phyloP scores from a whole-genome alignment of 2,888 invertebrate genomes.

The Choristoneura rosaceana region DNA sequence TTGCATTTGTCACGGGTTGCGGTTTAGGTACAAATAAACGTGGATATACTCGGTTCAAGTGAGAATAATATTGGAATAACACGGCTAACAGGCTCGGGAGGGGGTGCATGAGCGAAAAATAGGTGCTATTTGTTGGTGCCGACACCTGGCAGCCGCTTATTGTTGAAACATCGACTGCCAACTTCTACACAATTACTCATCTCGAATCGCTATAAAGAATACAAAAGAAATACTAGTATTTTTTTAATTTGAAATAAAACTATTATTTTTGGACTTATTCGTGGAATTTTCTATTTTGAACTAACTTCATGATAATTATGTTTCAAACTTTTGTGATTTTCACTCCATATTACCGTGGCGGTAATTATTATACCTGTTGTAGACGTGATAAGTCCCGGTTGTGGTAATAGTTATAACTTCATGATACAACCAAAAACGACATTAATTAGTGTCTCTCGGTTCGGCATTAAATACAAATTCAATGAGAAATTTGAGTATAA shows the following conservation, averaged over 20 bases:
- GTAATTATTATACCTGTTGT: no score
- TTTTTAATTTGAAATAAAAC: not conserved
- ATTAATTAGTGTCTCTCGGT: no score
- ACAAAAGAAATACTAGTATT: not conserved
- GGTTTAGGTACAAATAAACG: slow-evolving; percentile 3
- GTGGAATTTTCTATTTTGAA: no score
- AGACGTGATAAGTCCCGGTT: no score
- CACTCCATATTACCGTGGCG: no score
- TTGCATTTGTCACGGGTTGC: slow-evolving; percentile 4
- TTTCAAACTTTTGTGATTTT: no score
- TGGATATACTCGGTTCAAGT: slow-evolving; percentile 10
- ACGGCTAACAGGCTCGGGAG: slow-evolving; percentile 39
- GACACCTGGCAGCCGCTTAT: slow-evolving; percentile 49
- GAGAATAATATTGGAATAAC: slow-evolving; percentile 19
- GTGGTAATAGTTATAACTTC: no score
- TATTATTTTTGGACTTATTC: no score
- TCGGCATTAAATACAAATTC: no score
- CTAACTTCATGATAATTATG: no score
- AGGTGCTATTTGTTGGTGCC: slow-evolving; percentile 55
- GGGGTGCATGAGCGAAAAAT: slow-evolving; percentile 55
- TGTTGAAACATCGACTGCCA: slow-evolving; percentile 9
- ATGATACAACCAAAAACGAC: no score
- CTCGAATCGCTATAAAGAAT: slow-evolving; percentile 4
- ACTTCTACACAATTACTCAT: slow-evolving; percentile 2
- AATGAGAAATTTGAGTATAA: not conserved